A percentile compares a stretch with the other conserved stretches of the same genome.
These are phyloP conservation scores for Melanotus villosus DNA, from an alignment of 2,888 invertebrate species.

Conservation along the genomic window DNA sequence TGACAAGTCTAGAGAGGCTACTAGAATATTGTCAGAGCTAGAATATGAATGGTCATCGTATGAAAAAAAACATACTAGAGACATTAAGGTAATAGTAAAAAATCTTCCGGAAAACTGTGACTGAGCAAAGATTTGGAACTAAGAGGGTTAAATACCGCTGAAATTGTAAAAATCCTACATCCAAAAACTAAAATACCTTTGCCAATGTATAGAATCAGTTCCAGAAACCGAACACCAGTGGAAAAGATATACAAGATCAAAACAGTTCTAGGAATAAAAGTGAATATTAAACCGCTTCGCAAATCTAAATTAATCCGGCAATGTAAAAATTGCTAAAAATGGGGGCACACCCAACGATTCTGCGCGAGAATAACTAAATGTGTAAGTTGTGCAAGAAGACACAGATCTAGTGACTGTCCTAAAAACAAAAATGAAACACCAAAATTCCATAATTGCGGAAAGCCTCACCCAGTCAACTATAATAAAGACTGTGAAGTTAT, in stretches of 20 bases:
- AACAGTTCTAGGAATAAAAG: neutral
- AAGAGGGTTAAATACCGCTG: neutral
- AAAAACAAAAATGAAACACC: neutral
- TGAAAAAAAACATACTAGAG: neutral
- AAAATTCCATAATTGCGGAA: neutral
- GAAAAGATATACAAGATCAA: neutral
- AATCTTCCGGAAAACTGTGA: neutral
- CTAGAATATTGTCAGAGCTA: constrained; percentile 1
- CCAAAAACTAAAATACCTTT: neutral
- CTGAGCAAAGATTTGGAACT: neutral
- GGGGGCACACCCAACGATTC: neutral
- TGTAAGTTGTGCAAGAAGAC: neutral
- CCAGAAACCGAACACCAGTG: neutral
- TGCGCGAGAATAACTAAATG: neutral
- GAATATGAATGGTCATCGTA: constrained; percentile 9
- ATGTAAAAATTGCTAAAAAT: neutral
- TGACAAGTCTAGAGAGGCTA: neutral
- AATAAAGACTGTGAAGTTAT: neutral
- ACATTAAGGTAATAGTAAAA: neutral
- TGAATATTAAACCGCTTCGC: neutral
- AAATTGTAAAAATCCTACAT: neutral
- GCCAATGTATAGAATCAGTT: constrained; percentile 2
- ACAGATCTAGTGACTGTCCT: neutral
- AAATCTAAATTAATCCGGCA: neutral
- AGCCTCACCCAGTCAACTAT: neutral